Conservation (phyloP, 1,140 invertebrate genomes). For the Drosophila takahashii region DNA sequence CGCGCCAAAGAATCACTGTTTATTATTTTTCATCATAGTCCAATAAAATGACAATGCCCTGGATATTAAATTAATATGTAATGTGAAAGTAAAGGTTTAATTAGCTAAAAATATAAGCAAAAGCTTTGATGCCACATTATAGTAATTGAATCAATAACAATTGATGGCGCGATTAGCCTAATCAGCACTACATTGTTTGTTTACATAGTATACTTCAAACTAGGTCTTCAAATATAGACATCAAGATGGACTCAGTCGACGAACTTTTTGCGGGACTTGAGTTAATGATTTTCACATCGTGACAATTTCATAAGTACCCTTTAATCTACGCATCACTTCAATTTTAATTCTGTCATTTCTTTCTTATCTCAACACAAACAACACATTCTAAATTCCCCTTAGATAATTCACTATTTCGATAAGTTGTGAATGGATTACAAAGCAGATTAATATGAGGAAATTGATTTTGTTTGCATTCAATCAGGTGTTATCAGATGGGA, state of each 20-base stretch:
- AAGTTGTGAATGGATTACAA: conserved; percentile 23
- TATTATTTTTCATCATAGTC: conserved; percentile 16
- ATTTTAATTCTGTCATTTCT: neutral
- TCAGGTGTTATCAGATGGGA: conserved; percentile 12
- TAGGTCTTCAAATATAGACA: conserved; percentile 63
- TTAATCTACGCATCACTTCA: neutral
- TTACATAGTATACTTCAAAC: conserved; percentile 47
- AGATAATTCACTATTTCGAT: neutral
- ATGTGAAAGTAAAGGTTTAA: conserved; percentile 14
- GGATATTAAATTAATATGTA: conserved; percentile 1
- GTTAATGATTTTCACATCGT: neutral
- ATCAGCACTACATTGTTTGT: conserved; percentile 64
- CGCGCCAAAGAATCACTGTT: conserved; percentile 51
- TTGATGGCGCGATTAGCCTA: conserved; percentile 49
- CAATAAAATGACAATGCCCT: conserved; percentile 33
- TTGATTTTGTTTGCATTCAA: conserved; percentile 18
- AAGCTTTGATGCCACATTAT: conserved; percentile 5
- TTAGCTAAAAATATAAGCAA: neutral
- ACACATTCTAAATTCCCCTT: neutral
- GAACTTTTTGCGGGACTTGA: conserved; percentile 5
- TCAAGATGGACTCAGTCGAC: conserved; percentile 1
- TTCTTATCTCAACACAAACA: neutral
- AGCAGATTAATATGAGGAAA: neutral
- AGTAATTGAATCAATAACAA: conserved; percentile 21
- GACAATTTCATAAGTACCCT: neutral